Evolutionary conservation across 1,140 invertebrate species (phyloP).

Genomic region (Cydia strobilella): DNA sequence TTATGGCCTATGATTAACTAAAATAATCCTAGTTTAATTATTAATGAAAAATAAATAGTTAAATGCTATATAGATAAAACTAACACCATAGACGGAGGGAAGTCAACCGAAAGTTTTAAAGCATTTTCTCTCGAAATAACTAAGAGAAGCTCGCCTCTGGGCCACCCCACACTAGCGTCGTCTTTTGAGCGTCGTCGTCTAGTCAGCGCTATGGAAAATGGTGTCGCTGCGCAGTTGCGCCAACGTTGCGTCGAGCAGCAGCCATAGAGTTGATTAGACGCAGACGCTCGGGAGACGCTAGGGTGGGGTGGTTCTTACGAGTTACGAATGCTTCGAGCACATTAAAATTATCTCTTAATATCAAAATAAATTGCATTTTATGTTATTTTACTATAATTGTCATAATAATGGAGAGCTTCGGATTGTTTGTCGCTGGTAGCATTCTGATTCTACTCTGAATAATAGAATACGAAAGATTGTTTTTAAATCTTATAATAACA

Average conservation of each 20-base stretch:
- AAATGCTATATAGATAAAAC: constrained; percentile 38
- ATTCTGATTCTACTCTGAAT: neutral
- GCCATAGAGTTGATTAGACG: too few species aligned
- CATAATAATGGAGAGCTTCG: constrained; percentile 10
- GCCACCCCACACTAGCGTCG: too few species aligned
- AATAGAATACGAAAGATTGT: neutral
- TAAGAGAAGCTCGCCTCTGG: neutral
- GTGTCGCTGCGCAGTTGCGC: too few species aligned
- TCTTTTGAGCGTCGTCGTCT: too few species aligned
- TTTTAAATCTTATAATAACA: neutral
- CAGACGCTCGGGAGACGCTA: too few species aligned
- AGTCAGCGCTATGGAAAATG: too few species aligned
- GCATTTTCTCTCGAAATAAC: constrained; percentile 18
- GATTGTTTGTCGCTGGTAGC: neutral
- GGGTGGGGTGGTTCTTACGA: neutral
- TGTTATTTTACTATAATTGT: neutral
- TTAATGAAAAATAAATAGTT: constrained; percentile 69
- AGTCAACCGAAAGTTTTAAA: constrained; percentile 47
- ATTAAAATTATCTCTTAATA: neutral
- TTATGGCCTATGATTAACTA: constrained; percentile 45
- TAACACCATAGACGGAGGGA: constrained; percentile 62
- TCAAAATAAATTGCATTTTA: neutral
- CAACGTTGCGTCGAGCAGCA: too few species aligned
- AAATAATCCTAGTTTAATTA: constrained; percentile 42
- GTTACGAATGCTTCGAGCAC: neutral